These are phyloP conservation scores for Hydrocynus forskahlii DNA, from an alignment of 2,797 vertebrate species.

Conservation along the genomic window DNA sequence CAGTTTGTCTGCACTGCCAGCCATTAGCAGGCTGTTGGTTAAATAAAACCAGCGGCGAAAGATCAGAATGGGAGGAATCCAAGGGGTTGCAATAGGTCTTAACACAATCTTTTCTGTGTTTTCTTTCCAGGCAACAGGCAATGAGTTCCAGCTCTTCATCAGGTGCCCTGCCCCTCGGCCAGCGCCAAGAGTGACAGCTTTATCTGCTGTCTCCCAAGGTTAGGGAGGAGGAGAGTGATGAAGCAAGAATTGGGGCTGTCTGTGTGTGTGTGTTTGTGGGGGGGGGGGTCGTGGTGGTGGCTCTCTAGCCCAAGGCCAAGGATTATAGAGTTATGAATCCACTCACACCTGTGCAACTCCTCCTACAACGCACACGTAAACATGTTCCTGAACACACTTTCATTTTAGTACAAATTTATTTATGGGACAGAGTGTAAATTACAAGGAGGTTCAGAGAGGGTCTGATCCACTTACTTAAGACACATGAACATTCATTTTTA, in stretches of 20 bases:
- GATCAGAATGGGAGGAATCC: slow-evolving; percentile 34
- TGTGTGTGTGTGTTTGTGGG: no score
- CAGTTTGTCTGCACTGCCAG: slow-evolving; percentile 55
- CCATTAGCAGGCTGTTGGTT: slow-evolving; percentile 41
- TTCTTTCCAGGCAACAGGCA: slow-evolving; percentile 42
- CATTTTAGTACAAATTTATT: background rate
- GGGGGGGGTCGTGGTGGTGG: background rate
- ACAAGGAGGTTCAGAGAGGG: background rate
- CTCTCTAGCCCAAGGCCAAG: slow-evolving; percentile 33
- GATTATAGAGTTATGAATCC: slow-evolving; percentile 36
- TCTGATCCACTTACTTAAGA: background rate
- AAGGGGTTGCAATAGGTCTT: slow-evolving; percentile 36
- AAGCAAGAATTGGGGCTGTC: slow-evolving; percentile 8
- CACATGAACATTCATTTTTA: no score
- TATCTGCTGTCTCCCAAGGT: slow-evolving; percentile 56
- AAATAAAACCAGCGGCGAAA: slow-evolving; percentile 58
- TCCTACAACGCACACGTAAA: background rate
- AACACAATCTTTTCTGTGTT: slow-evolving; percentile 43
- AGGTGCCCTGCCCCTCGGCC: slow-evolving; percentile 37
- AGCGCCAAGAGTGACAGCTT: slow-evolving; percentile 47
- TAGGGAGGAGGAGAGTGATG: slow-evolving; percentile 43
- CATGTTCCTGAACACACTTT: background rate
- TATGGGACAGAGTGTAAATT: background rate
- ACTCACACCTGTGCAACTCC: slow-evolving; percentile 19
- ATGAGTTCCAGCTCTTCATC: slow-evolving; percentile 43